Percentiles rank a stretch among this genome's conserved stretches.
These are phyloP conservation scores for Trissolcus basalis DNA, from an alignment of 1,140 invertebrate species.

Conservation along the genomic window DNA sequence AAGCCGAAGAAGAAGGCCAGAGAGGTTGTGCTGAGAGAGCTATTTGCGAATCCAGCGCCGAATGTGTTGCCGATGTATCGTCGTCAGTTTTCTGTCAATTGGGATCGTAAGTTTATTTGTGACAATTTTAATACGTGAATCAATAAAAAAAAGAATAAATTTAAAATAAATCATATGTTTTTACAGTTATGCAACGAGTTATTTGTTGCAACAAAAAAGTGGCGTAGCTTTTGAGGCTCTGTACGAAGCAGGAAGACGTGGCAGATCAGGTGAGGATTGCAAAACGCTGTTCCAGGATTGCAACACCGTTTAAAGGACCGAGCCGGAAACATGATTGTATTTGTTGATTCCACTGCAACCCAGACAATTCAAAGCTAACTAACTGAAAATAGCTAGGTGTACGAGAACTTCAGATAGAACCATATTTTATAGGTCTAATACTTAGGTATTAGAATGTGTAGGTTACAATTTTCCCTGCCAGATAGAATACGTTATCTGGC, in stretches of 20 bases:
- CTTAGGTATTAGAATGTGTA: too few relatives aligned
- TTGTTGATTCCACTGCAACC: too few relatives aligned
- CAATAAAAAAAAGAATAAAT: too few relatives aligned
- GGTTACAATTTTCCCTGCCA: too few relatives aligned
- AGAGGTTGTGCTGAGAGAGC: slow-evolving; percentile 72
- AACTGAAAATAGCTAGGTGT: too few relatives aligned
- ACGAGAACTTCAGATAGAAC: too few relatives aligned
- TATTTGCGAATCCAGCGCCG: slow-evolving; percentile 91
- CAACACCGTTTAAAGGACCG: slow-evolving; percentile 84
- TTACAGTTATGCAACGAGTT: slow-evolving; percentile 90
- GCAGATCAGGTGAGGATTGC: slow-evolving; percentile 89
- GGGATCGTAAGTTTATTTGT: slow-evolving; percentile 89
- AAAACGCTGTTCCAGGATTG: slow-evolving; percentile 88
- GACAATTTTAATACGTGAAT: too few relatives aligned
- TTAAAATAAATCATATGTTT: too few relatives aligned
- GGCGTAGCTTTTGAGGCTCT: slow-evolving; percentile 85
- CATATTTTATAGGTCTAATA: too few relatives aligned
- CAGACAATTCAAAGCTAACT: too few relatives aligned
- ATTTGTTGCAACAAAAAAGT: slow-evolving; percentile 85
- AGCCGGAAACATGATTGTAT: too few relatives aligned
- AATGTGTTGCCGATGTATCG: slow-evolving; percentile 87
- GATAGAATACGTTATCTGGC: too few relatives aligned
- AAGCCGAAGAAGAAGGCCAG: slow-evolving; percentile 86
- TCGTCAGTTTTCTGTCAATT: slow-evolving; percentile 93
- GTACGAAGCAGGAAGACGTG: slow-evolving; percentile 88